These are phyloP conservation scores for Limnodromus scolopaceus DNA, from an alignment of 2,797 vertebrate genomes.

Conservation along the genomic window DNA sequence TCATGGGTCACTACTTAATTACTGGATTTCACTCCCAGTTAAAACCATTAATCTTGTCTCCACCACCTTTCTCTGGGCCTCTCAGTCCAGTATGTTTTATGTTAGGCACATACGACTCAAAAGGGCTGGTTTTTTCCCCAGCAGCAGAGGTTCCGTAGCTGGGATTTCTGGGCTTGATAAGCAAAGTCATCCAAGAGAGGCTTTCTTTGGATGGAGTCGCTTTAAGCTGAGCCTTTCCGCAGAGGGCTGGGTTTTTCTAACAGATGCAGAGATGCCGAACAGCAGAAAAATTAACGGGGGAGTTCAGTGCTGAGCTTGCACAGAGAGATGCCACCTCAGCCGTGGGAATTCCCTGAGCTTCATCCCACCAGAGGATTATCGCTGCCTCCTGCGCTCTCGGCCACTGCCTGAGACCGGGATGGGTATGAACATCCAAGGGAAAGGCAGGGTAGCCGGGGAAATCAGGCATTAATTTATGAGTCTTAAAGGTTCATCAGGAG, in stretches of 20 bases:
- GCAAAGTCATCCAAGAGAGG: neutral
- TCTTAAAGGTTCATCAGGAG: neutral
- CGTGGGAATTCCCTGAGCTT: neutral
- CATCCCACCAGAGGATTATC: neutral
- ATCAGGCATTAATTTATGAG: neutral
- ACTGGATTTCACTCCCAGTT: conserved; percentile 70
- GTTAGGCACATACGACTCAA: conserved; percentile 8
- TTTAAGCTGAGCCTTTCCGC: neutral
- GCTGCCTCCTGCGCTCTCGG: neutral
- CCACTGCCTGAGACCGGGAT: neutral
- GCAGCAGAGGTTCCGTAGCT: neutral
- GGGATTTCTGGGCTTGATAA: neutral
- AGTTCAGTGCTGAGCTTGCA: neutral
- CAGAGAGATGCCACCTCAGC: neutral
- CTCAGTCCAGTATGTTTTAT: conserved; percentile 46
- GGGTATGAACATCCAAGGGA: neutral
- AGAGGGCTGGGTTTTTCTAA: neutral
- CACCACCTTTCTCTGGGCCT: conserved; percentile 44
- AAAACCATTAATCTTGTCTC: conserved; percentile 73
- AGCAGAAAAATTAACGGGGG: neutral
- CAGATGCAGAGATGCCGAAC: neutral
- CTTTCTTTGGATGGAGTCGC: neutral
- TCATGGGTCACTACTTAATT: conserved; percentile 73
- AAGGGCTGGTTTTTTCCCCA: neutral
- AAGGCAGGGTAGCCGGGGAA: neutral